Evolutionary conservation across 2,888 invertebrate species (phyloP), one percentile per base, ranked within the genome.

Genomic region (Spatulosminthurus flaviceps): DNA sequence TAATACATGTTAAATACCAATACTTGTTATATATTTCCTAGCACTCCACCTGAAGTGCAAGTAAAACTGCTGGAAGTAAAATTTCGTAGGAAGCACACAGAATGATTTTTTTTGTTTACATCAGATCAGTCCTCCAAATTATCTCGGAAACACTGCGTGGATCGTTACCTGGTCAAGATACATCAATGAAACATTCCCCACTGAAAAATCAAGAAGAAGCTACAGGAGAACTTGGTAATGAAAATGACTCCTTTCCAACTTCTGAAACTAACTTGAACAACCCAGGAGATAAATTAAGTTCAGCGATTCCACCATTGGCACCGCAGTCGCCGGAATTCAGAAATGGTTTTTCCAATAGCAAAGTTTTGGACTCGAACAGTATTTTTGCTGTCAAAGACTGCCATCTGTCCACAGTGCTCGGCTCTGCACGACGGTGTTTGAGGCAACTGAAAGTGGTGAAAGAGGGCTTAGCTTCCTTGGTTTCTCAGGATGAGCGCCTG

Each of bases 401-500:
- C 64, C 84, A 82, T 61, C 41, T 84, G 22, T 80, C 67, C 43
- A 82, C 82, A 61, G 84, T 83, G 5, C 79, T 84, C 11, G 81
- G 81, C n/a, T 82, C 84, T 0, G 82, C 82, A 13, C 70, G 76
- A 13, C 80, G 82, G 1, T 83, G 80, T 21, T 22, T 84, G 1
- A 67, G 71, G 4, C 82, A 81, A n/a, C 77, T 84, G 2, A 79
- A 72, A 0, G 73, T 72, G 19, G 84, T 83, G 9, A 82, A 82
- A 60, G 82, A 83, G 24, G 79, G 79, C 21, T 66, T 84, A 13
- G 81, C 82, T 21, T 60, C 69, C 1, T 60, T 84, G 0, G 82
- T 82, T 0, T 81, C 84, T 7, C 22, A 81, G n/a, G 84, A 84
- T 70, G 84, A 84, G 28, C 82, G 80, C n/a, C 22, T 84, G 16